Conservation (phyloP, 2,113 vertebrate genomes). For the Lepisosteus osseus region DNA sequence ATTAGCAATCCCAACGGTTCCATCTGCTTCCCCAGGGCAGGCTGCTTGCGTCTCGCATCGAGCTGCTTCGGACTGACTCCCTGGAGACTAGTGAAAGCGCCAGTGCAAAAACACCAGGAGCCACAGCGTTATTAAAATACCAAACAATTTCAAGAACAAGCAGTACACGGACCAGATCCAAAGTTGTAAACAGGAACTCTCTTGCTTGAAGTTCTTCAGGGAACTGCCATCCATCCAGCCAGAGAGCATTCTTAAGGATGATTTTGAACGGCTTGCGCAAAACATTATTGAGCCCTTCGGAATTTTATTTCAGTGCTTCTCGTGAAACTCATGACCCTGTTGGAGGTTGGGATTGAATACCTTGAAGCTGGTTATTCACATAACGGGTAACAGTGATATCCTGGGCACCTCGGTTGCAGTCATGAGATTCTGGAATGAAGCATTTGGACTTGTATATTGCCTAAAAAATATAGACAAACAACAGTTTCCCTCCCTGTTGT, state of each 20-base stretch:
- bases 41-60: background rate
- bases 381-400: background rate
- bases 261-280: too few species aligned
- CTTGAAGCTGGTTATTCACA: background rate
- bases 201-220: background rate
- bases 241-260: background rate
- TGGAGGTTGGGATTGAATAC: background rate
- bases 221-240: background rate
- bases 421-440: background rate
- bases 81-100: background rate
- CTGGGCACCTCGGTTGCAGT: background rate
- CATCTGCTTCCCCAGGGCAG: too few species aligned
- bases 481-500: too few species aligned
- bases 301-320: too few species aligned
- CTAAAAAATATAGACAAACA: too few species aligned
- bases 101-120: background rate
- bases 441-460: background rate
- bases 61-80: background rate
- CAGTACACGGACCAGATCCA: background rate
- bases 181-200: constrained; percentile 11
- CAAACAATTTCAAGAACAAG: background rate
- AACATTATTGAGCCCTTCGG: too few species aligned
- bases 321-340: background rate
- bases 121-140: background rate
- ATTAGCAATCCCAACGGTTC: too few species aligned